These are phyloP conservation scores for Octomys mimax DNA, from an alignment of 2,797 vertebrate genomes.

Conservation along the genomic window DNA sequence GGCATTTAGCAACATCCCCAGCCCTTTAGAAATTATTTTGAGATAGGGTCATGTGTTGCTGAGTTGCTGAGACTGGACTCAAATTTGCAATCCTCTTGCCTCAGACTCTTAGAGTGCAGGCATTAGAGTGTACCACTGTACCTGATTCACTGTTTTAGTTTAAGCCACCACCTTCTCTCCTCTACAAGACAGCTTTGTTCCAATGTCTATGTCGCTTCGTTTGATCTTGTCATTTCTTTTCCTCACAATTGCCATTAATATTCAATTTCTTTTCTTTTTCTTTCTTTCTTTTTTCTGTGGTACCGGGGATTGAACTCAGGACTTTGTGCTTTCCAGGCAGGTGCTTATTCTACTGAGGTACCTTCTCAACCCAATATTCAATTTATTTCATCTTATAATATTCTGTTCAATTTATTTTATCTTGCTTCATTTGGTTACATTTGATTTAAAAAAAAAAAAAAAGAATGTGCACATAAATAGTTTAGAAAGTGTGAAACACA, in stretches of 20 bases:
- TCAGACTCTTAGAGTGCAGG: not conserved
- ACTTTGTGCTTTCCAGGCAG: too few species aligned
- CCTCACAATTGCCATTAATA: not conserved
- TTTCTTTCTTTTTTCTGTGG: too few species aligned
- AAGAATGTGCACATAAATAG: not conserved
- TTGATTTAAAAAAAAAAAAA: not conserved
- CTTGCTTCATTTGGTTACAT: not conserved
- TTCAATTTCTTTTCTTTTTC: not conserved
- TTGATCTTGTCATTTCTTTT: not conserved
- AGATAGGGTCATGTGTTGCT: not conserved
- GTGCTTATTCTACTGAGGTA: too few species aligned
- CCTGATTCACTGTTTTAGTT: not conserved
- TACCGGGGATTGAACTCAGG: too few species aligned
- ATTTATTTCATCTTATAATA: slow-evolving; percentile 16
- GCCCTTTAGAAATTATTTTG: not conserved
- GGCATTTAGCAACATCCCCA: not conserved
- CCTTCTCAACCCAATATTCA: not conserved
- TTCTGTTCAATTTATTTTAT: slow-evolving; percentile 18
- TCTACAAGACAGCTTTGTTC: not conserved
- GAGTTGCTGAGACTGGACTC: not conserved
- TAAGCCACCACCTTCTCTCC: not conserved
- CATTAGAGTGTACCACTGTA: not conserved
- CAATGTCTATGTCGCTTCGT: not conserved
- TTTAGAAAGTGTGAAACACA: slow-evolving; percentile 28
- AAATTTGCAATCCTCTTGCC: not conserved